Base-by-base conservation (phyloP, 2,888 invertebrate species). In the Schrankia costaestrigalis region DNA sequence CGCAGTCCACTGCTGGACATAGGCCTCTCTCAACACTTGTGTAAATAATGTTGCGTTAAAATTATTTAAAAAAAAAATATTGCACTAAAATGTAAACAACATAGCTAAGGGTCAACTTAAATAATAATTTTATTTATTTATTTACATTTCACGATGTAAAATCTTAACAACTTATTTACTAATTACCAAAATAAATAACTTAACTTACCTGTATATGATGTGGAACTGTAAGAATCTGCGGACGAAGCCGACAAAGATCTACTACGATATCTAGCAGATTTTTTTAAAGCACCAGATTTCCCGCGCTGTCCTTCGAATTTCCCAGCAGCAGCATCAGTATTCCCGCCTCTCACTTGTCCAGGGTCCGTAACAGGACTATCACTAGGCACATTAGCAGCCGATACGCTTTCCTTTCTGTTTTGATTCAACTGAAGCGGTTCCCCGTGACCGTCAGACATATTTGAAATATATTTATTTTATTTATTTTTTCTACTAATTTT, bases 161-260 rank as follows among this genome's bases (percentile, higher is more conserved):
- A 2, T 2, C 9, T n/a, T n/a, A n/a, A 10, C 7, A 22, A n/a
- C 4, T 22, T 18, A 13, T 10, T 4, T 14, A 6, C 13, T 17
- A 22, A 15, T n/a, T n/a, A n/a, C 8, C 8, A 14, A 7, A n/a
- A n/a, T 23, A 2, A 3, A 11, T 11, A n/a, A 11, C 23, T 26
- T n/a, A 2, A 68, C 85, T 78, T 43, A 82, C 91, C 91, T 21
- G 91, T 91, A 56, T 91, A 91, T 0, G 91, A 91, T 10, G 91
- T 91, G 54, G 97, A 97, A 80, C 97, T 97, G 85, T 97, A 97
- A 11, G 97, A 97, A 79, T 97, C 97, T 32, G 96, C 96, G 19
- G 97, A 97, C 4, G 97, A 97, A 2, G 97, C 97, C 7, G 97
- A 97, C 12, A 97, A 88, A 0, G 97, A 97, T 44, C 97, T 91